phyloP scores from a whole-genome alignment of 1,140 invertebrate genomes.

The Callitettix versicolor region DNA sequence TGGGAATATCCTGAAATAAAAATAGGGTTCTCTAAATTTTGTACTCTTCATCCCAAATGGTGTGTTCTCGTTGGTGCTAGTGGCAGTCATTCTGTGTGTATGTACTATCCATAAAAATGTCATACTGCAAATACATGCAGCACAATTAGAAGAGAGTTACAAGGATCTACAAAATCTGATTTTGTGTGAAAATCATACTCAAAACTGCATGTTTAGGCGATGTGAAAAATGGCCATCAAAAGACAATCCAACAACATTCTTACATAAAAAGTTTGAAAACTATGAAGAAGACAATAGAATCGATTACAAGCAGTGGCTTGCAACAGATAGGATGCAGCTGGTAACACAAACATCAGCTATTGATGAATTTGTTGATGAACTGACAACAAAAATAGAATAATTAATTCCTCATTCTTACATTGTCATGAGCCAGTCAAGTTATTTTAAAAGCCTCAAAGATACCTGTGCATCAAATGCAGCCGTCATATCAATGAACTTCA shows the following conservation, averaged over 20 bases:
- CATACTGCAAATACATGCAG: slow-evolving; percentile 10
- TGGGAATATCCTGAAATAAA: too few species aligned
- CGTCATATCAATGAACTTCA: too few species aligned
- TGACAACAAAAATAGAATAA: not conserved
- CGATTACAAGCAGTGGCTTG: not conserved
- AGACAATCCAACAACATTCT: slow-evolving; percentile 6
- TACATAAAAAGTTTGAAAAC: slow-evolving; percentile 3
- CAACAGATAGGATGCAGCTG: not conserved
- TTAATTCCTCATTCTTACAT: not conserved
- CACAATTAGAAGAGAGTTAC: slow-evolving; percentile 15
- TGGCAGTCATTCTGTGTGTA: too few species aligned
- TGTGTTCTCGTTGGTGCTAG: too few species aligned
- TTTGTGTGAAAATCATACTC: slow-evolving; percentile 8
- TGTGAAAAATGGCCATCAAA: slow-evolving; percentile 11
- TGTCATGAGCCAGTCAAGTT: too few species aligned
- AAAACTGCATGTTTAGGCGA: slow-evolving; percentile 11
- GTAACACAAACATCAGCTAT: not conserved
- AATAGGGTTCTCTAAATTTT: too few species aligned
- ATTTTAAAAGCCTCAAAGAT: too few species aligned
- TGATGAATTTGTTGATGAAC: not conserved
- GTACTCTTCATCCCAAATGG: too few species aligned
- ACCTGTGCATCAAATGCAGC: too few species aligned
- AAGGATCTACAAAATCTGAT: slow-evolving; percentile 13
- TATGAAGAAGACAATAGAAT: not conserved
- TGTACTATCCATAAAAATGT: slow-evolving; percentile 13